Conservation (phyloP, 2,888 invertebrate species). For the Metopia argyrocephala region DNA sequence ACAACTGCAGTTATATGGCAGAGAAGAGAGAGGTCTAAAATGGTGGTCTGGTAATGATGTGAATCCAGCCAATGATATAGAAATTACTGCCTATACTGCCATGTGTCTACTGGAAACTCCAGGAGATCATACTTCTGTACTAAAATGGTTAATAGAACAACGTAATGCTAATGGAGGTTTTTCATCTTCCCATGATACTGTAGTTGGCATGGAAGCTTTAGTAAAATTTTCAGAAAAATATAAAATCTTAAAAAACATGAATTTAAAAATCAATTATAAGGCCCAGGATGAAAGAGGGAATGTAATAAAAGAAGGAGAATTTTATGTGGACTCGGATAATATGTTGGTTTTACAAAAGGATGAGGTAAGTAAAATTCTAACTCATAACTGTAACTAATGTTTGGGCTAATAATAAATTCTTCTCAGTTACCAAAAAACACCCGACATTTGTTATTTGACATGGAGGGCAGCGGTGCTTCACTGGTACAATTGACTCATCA, state of each 20-base stretch:
- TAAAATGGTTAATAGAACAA: slow-evolving; percentile 86
- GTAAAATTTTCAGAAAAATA: slow-evolving; percentile 82
- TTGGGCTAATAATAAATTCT: background rate
- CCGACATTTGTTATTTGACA: slow-evolving; percentile 84
- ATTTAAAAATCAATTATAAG: slow-evolving; percentile 10
- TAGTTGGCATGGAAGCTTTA: slow-evolving; percentile 84
- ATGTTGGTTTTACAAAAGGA: slow-evolving; percentile 88
- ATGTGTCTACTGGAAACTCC: slow-evolving; percentile 80
- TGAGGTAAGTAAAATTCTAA: slow-evolving; percentile 80
- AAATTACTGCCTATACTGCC: slow-evolving; percentile 91
- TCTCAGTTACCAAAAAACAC: slow-evolving; percentile 70
- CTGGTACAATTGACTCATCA: slow-evolving; percentile 86
- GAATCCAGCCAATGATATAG: slow-evolving; percentile 82
- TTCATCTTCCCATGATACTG: slow-evolving; percentile 86
- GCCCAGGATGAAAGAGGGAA: slow-evolving; percentile 8
- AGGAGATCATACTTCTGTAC: slow-evolving; percentile 78
- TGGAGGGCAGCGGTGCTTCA: slow-evolving; percentile 88
- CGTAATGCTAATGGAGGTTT: slow-evolving; percentile 84
- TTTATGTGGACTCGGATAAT: slow-evolving; percentile 83
- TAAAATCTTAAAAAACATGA: slow-evolving; percentile 66
- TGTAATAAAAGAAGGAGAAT: slow-evolving; percentile 43
- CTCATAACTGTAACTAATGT: too few relatives aligned
- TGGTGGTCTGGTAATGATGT: slow-evolving; percentile 85
- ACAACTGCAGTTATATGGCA: slow-evolving; percentile 77
- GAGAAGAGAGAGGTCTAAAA: slow-evolving; percentile 80